A percentile compares a stretch with the other conserved stretches of the same genome.
Evolutionary conservation across 2,888 invertebrate species (phyloP).

Genomic region (Drosophila prostipennis): DNA sequence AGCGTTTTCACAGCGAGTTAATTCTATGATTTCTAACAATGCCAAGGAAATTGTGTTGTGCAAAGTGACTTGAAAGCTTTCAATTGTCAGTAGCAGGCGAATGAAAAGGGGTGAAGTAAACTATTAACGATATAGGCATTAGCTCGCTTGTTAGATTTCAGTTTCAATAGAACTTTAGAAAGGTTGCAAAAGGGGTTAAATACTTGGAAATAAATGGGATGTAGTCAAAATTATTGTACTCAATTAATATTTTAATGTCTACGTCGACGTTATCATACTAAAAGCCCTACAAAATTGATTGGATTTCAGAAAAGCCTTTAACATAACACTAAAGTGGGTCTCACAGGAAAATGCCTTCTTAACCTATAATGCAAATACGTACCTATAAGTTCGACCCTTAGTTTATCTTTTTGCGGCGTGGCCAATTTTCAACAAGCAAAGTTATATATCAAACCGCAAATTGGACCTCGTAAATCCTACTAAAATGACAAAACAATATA

Average conservation of each 20-base stretch:
- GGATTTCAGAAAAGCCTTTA: no score
- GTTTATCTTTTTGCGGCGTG: constrained; percentile 18
- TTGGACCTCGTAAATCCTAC: constrained; percentile 43
- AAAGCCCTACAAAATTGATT: background rate
- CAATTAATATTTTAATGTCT: background rate
- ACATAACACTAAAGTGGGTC: background rate
- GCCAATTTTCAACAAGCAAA: constrained; percentile 13
- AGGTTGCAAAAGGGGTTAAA: background rate
- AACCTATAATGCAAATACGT: background rate
- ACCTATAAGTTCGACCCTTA: background rate
- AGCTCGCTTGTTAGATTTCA: background rate
- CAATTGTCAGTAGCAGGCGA: constrained; percentile 14
- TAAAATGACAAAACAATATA: constrained; percentile 59
- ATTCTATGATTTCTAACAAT: constrained; percentile 28
- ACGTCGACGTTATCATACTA: background rate
- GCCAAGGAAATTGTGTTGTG: constrained; percentile 20
- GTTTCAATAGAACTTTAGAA: background rate
- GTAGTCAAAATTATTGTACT: no score
- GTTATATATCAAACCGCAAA: constrained; percentile 29
- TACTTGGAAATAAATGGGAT: background rate
- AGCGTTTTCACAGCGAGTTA: constrained; percentile 20
- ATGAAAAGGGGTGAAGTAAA: background rate
- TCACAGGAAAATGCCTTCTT: no score
- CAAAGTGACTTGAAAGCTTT: constrained; percentile 15
- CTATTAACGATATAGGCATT: constrained; percentile 11